Evolutionary conservation across 1,140 invertebrate genomes (phyloP).

Genomic region (Zaprionus inermis): DNA sequence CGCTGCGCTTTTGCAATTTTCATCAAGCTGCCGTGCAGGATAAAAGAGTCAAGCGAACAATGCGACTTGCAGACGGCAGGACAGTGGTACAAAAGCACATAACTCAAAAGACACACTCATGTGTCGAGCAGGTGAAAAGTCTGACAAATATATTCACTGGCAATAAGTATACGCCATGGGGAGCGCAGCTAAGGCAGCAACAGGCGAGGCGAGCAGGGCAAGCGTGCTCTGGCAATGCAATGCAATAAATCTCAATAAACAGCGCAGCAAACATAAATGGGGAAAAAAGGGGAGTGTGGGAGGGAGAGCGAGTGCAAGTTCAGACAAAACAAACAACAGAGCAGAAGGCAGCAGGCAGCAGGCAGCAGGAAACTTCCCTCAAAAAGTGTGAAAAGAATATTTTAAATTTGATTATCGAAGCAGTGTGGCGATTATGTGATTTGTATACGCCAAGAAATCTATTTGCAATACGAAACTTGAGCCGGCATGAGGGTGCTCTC

Average conservation of each 20-base stretch:
- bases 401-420: conserved; percentile 80
- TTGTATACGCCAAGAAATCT: conserved; percentile 68
- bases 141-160: not conserved
- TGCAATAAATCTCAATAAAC: conserved; percentile 80
- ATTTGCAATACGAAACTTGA: conserved; percentile 51
- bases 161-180: not conserved
- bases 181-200: not conserved
- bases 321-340: conserved; percentile 64
- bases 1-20: not conserved
- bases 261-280: conserved; percentile 37
- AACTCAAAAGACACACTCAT: not conserved
- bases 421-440: conserved; percentile 68
- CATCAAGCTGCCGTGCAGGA: not conserved
- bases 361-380: not conserved
- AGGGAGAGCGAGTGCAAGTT: conserved; percentile 36
- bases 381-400: conserved; percentile 60
- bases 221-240: conserved; percentile 55
- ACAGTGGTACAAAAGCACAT: not conserved
- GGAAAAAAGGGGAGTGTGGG: conserved; percentile 17
- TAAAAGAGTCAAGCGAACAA: not conserved
- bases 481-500: conserved; percentile 22
- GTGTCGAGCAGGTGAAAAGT: not conserved
- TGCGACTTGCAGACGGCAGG: not conserved
- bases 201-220: not conserved
- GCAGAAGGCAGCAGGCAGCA: not conserved